phyloP scores from a whole-genome alignment of 2,888 invertebrate species.

The Dendrolimus pini region DNA sequence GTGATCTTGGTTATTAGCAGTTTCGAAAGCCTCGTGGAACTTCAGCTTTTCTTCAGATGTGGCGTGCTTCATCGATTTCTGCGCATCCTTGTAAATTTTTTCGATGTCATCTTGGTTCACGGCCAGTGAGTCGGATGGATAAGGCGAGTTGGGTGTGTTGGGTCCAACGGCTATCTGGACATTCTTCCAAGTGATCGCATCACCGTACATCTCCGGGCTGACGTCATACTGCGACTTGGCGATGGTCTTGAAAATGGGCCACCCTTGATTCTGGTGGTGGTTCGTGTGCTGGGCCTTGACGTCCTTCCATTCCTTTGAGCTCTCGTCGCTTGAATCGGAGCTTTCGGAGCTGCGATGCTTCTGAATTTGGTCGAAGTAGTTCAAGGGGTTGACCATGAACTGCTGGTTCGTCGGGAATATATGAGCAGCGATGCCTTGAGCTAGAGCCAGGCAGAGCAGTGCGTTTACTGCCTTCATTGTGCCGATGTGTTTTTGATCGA shows the following conservation, averaged over 20 bases:
- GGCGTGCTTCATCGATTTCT: conserved; percentile 42
- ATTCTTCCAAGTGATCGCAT: conserved; percentile 37
- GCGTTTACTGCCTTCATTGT: conserved; percentile 58
- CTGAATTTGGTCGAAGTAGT: conserved; percentile 31
- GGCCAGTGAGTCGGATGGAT: background rate
- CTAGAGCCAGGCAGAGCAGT: conserved; percentile 51
- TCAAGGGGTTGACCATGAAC: conserved; percentile 31
- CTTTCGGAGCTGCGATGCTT: conserved; percentile 5
- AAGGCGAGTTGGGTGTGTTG: conserved; percentile 16
- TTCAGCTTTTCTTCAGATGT: conserved; percentile 37
- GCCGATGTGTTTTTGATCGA: conserved; percentile 25
- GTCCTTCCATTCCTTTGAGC: background rate
- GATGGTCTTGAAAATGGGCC: background rate
- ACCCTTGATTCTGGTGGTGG: background rate
- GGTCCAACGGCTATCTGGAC: conserved; percentile 32
- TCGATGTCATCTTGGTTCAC: conserved; percentile 35
- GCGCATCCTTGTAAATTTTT: conserved; percentile 47
- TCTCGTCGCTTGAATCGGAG: background rate
- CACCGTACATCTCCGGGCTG: conserved; percentile 17
- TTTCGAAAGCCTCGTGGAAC: conserved; percentile 36
- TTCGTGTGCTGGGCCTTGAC: background rate
- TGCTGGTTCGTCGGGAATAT: conserved; percentile 44
- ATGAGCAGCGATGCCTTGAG: conserved; percentile 42
- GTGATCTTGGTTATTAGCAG: conserved; percentile 23
- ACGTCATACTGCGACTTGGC: conserved; percentile 5